These are phyloP conservation scores for Bradypodion pumilum DNA, from an alignment of 2,797 vertebrate species.

Conservation along the genomic window DNA sequence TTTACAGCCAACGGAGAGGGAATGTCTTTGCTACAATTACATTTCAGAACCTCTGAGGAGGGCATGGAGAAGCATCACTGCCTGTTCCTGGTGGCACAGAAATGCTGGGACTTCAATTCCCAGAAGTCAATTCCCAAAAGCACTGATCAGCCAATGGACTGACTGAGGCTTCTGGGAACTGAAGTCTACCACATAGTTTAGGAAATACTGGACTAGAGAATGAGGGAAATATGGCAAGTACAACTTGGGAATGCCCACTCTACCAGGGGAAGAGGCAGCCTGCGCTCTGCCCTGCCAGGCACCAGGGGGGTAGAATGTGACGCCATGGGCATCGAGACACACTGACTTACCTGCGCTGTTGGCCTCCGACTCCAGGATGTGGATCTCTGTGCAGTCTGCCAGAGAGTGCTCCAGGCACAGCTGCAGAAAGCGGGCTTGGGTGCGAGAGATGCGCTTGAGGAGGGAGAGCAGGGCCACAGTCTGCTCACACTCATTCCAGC, in stretches of 20 bases:
- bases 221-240: not conserved
- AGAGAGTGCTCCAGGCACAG: slow-evolving; percentile 96
- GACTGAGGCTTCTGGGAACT: too few relatives aligned
- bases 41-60: not conserved
- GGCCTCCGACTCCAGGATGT: slow-evolving; percentile 92
- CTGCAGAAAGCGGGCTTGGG: slow-evolving; percentile 95
- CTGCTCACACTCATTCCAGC: slow-evolving; percentile 98
- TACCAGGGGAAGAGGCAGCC: too few relatives aligned
- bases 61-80: not conserved
- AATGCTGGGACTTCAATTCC: too few relatives aligned
- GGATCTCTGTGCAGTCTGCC: slow-evolving; percentile 93
- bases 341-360: slow-evolving; percentile 89
- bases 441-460: slow-evolving; percentile 92
- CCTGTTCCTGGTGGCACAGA: not conserved
- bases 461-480: slow-evolving; percentile 95
- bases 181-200: too few relatives aligned
- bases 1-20: too few relatives aligned
- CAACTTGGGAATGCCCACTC: not conserved
- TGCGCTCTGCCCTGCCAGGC: too few relatives aligned
- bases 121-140: too few relatives aligned
- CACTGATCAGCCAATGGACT: too few relatives aligned
- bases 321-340: fast-evolving
- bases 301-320: fast-evolving
- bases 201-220: not conserved
- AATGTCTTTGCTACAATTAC: too few relatives aligned